These are phyloP conservation scores for Paramuricea clavata DNA, from an alignment of 92 coral and sea anemone species.

Conservation along the genomic window DNA sequence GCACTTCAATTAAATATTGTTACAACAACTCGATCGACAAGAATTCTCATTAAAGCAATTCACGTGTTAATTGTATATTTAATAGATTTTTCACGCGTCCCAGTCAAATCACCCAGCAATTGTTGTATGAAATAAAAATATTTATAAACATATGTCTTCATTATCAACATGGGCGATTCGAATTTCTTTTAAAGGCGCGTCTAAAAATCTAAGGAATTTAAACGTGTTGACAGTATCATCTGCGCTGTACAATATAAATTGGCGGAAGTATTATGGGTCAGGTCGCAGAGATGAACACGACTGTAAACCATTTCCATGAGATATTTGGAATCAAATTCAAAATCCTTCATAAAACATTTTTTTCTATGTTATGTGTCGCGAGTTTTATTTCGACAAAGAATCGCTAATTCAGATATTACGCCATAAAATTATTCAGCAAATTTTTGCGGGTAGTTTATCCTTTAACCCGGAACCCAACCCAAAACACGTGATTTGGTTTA, in stretches of 20 bases:
- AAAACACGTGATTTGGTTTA: not conserved
- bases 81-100: not conserved
- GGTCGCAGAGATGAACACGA: no score
- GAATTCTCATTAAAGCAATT: constrained; percentile 6
- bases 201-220: not conserved
- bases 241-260: not conserved
- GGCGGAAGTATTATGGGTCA: no score
- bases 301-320: no score
- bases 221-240: constrained; percentile 12
- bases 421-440: not conserved
- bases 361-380: no score
- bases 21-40: not conserved
- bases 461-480: constrained; percentile 7
- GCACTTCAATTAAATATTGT: constrained; percentile 14
- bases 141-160: constrained; percentile 1
- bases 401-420: no score
- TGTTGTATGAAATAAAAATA: not conserved
- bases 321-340: no score
- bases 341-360: no score
- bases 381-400: no score
- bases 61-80: constrained; percentile 9
- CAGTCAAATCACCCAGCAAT: constrained; percentile 1
- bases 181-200: constrained; percentile 11
- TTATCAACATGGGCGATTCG: constrained; percentile 10
- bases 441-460: not conserved